Evolutionary conservation across 2,888 invertebrate genomes (phyloP), one percentile per base, ranked within the genome.

Genomic region (Aspidiotus rigidus): DNA sequence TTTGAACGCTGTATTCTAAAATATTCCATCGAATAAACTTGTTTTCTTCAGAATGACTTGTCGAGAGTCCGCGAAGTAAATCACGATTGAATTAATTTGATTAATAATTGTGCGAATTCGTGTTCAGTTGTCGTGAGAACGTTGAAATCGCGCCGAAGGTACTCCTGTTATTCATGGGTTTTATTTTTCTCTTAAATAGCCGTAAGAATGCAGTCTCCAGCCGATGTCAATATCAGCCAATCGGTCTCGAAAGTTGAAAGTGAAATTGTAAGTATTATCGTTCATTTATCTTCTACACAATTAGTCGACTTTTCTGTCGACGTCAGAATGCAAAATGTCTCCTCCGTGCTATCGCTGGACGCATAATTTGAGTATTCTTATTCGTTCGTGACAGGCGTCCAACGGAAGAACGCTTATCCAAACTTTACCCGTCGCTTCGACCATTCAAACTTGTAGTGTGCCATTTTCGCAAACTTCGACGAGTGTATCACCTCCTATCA

Each of bases 391-490:
- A 28, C 28, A 49, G 49, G 49, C n/a, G 49, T 49, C n/a, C 3
- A 49, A 49, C n/a, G 49, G 11, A 49, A 17, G 59, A 59, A 59
- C 10, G 17, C 13, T 67, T 17, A 1, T 56, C 11, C 57, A 67
- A 57, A 42, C 67, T 42, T 44, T 67, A 67, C 67, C 67, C 44
- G 49, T 49, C 59, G 17, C 60, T 39, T 62, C 40, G 57, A 59
- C 60, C 15, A 42, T 57, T 57, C 67, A 67, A 49, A 67, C 67
- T n/a, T 56, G 57, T 15, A 39, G 16, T 42, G 60, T 60, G 42
- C 57, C 67, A 59, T 67, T 53, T 67, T 67, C 59, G 60, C 67
- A 67, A 44, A 49, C 67, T 28, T 49, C 67, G 15, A 39, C 59
- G 13, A 67, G 49, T 42, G 39, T 57, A 28, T 60, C 67, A 17